Evolutionary conservation across 2,797 vertebrate genomes (phyloP).

Genomic region (Uromys caudimaculatus): DNA sequence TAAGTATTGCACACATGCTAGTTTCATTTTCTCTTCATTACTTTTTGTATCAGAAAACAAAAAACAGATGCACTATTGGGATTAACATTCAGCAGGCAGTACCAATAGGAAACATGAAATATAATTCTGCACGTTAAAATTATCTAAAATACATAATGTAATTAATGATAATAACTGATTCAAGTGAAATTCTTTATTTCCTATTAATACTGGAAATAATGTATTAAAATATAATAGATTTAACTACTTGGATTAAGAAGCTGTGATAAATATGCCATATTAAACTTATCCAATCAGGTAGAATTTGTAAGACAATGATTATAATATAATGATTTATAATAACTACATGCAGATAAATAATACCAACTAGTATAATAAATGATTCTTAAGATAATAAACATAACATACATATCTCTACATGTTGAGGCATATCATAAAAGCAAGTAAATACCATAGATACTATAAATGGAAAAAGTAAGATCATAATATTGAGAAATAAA

Average conservation of each 20-base stretch:
- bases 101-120: background rate
- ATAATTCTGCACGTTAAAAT: background rate
- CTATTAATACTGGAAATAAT: background rate
- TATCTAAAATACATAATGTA: background rate
- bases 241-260: background rate
- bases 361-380: background rate
- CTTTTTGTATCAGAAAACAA: background rate
- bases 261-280: background rate
- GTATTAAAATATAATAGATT: background rate
- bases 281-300: background rate
- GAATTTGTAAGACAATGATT: background rate
- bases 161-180: conserved; percentile 30
- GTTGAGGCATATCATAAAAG: background rate
- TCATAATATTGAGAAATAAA: background rate
- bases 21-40: conserved; percentile 4
- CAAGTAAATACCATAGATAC: background rate
- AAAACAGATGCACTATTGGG: conserved; percentile 25
- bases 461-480: background rate
- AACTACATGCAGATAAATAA: background rate
- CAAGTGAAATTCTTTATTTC: background rate
- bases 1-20: conserved; percentile 18
- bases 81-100: conserved; percentile 37
- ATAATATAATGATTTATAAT: background rate
- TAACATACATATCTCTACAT: background rate
- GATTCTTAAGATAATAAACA: background rate